Evolutionary conservation across 53 echinoderm and acorn worm species (phyloP), one percentile per base, ranked within the genome.

Genomic region (Patiria pectinifera): DNA sequence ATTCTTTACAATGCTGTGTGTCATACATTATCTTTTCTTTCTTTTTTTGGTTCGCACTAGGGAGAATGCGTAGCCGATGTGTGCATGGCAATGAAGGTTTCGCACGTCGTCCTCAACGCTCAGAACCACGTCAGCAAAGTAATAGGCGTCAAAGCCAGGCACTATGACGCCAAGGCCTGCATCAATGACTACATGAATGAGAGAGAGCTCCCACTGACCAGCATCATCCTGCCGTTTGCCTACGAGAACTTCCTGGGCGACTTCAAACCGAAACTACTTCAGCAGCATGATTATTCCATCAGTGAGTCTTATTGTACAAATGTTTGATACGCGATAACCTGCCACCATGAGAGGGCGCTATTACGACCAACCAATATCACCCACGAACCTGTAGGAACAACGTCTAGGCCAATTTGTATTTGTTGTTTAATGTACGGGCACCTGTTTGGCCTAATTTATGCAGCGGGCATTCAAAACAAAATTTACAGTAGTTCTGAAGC

Each of bases 171-270:
- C 48, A 97, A 97, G 86, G 96, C 96, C 15, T 89, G 92, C 13
- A 96, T 97, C 69, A 93, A 97, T 23, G 96, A 95, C 75, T 94
- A 95, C 85, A 97, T 97, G 89, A 96, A 96, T 22, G 97, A 96
- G 69, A 91, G 91, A 69, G 96, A 94, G 60, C 83, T 97, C 13
- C 95, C 97, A 49, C 83, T 96, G 58, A 97, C 97, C 15, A 93
- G 93, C 9, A 87, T 97, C 62, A 97, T 97, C 81, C 86, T 97
- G n/a, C 96, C 97, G 4, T 96, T 96, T 89, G 86, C 95, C 0
- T 97, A 96, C 62, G 95, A 95, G 78, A 92, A 96, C 35, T 92
- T 97, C 45, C 69, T 95, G 12, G 84, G 46, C 11, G 69, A 74
- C 13, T 93, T 93, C 43, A 92, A 83, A 58, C 95, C 94, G 12